phyloP scores from a whole-genome alignment of 1,140 invertebrate genomes.

The Cyclina sinensis region DNA sequence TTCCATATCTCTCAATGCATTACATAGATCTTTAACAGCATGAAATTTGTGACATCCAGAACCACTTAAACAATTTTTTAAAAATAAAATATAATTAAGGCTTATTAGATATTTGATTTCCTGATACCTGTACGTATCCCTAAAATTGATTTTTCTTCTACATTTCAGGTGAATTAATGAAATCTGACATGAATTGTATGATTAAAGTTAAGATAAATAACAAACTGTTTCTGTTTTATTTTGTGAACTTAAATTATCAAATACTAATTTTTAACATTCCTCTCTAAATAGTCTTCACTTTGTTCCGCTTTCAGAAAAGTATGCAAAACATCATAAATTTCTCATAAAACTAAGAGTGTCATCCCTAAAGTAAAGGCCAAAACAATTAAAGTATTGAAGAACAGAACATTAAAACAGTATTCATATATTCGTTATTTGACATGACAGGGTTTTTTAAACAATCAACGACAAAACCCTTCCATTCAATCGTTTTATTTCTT shows the following conservation, averaged over 20 bases:
- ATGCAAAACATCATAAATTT: constrained; percentile 33
- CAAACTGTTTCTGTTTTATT: not conserved
- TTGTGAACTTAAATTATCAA: constrained; percentile 2
- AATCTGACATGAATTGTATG: not conserved
- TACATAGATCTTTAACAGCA: too few species aligned
- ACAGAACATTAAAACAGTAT: constrained; percentile 28
- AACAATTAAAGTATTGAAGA: constrained; percentile 42
- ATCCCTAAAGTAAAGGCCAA: constrained; percentile 34
- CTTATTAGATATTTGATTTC: too few species aligned
- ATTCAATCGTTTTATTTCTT: constrained; percentile 29
- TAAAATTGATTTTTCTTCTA: too few species aligned
- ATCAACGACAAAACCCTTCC: not conserved
- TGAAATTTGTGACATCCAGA: too few species aligned
- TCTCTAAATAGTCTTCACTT: constrained; percentile 25
- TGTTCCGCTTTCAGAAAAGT: constrained; percentile 20
- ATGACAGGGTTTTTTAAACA: constrained; percentile 24
- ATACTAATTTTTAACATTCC: constrained; percentile 27
- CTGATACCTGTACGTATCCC: too few species aligned
- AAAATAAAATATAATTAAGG: too few species aligned
- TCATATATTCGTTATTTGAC: constrained; percentile 24
- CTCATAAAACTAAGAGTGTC: constrained; percentile 39
- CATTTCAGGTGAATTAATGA: not conserved
- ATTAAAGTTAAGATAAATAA: not conserved
- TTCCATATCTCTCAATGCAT: not conserved
- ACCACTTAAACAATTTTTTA: too few species aligned